phyloP scores from a whole-genome alignment of 2,113 vertebrate species.

The Empidonax alnorum region DNA sequence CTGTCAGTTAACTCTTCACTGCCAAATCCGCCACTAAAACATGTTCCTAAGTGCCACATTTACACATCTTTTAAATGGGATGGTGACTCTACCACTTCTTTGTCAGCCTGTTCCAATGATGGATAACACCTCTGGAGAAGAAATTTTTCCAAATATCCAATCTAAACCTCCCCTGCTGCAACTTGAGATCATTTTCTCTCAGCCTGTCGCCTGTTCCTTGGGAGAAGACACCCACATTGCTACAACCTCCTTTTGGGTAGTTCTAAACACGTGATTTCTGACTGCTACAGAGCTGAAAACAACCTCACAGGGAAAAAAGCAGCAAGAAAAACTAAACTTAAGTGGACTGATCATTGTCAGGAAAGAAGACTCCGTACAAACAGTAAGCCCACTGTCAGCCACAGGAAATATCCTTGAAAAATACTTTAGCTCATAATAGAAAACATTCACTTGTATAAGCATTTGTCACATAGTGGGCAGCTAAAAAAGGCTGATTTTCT shows the following conservation, averaged over 20 bases:
- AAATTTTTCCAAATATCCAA: neutral
- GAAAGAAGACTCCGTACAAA: neutral
- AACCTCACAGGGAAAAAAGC: neutral
- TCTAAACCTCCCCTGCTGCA: neutral
- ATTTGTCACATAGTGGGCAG: neutral
- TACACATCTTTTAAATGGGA: neutral
- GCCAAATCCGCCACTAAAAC: neutral
- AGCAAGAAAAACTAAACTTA: neutral
- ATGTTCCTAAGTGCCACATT: neutral
- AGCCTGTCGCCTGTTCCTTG: neutral
- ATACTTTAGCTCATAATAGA: neutral
- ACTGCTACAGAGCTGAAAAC: neutral
- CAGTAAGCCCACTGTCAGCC: neutral
- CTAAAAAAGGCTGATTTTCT: neutral
- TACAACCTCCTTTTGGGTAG: neutral
- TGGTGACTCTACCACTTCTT: neutral
- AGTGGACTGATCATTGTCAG: neutral
- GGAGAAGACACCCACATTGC: accelerated
- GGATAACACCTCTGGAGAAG: neutral
- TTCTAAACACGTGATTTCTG: neutral
- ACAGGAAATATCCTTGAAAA: neutral
- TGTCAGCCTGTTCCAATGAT: neutral
- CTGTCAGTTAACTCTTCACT: accelerated
- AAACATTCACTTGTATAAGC: neutral
- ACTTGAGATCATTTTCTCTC: neutral